Evolutionary conservation across 2,113 vertebrate species (phyloP).

Genomic region (Dipodomys spectabilis): DNA sequence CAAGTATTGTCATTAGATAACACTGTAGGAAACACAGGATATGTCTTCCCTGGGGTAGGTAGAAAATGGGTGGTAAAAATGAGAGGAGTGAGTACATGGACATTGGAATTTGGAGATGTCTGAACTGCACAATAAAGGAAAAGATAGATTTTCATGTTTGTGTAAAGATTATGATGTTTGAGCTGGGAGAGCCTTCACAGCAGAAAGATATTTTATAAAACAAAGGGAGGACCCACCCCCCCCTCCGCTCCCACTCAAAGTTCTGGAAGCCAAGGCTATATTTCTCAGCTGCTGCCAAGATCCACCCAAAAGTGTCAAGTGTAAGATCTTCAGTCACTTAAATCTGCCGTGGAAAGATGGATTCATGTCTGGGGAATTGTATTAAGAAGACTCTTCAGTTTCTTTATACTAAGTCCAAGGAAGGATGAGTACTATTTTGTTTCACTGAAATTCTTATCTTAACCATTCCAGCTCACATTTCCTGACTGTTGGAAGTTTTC

Average conservation of each 20-base stretch:
- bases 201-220: conserved; percentile 43
- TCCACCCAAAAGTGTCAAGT: conserved; percentile 42
- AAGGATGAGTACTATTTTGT: conserved; percentile 8
- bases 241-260: not conserved
- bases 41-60: not conserved
- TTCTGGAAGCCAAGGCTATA: conserved; percentile 23
- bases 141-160: conserved; percentile 17
- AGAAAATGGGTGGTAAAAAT: not conserved
- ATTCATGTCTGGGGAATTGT: conserved; percentile 57
- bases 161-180: conserved; percentile 27
- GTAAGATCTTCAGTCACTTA: conserved; percentile 52
- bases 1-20: not conserved
- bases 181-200: not conserved
- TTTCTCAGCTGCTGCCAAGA: conserved; percentile 60
- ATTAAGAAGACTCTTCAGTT: conserved; percentile 1
- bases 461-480: conserved; percentile 49
- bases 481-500: conserved; percentile 17
- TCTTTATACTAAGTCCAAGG: conserved; percentile 61
- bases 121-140: conserved; percentile 23
- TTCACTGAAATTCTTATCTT: conserved; percentile 64
- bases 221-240: not conserved
- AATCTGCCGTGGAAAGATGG: conserved; percentile 60
- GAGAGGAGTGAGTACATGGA: not conserved
- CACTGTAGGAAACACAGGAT: not conserved
- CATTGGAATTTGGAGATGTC: conserved; percentile 27